Percentiles rank a stretch among this genome's conserved stretches.
Evolutionary conservation across 2,797 vertebrate species (phyloP).

Genomic region (Fratercula arctica): DNA sequence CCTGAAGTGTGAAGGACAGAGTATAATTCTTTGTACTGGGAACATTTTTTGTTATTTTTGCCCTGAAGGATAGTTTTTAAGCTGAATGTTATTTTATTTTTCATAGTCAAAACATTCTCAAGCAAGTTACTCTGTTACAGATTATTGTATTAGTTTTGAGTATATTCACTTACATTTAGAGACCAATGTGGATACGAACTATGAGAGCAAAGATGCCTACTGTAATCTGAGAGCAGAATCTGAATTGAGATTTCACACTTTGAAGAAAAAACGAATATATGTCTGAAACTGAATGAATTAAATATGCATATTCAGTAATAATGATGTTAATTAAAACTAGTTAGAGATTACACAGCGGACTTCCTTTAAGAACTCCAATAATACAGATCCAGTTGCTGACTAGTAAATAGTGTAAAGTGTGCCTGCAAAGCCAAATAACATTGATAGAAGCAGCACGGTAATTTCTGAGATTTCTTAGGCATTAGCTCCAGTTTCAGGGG

Average conservation of each 20-base stretch:
- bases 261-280: rapidly evolving
- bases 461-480: not conserved
- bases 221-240: not conserved
- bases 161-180: not conserved
- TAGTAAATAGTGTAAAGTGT: too few species aligned
- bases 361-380: not conserved
- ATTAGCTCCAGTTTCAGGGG: not conserved
- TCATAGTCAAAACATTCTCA: not conserved
- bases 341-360: not conserved
- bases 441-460: not conserved
- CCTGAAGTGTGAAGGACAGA: not conserved
- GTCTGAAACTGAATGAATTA: not conserved
- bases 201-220: not conserved
- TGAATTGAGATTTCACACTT: not conserved
- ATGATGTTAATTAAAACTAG: not conserved
- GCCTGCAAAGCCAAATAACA: not conserved
- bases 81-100: not conserved
- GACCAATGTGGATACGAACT: not conserved
- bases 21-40: not conserved
- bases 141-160: not conserved
- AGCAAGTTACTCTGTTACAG: not conserved
- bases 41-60: not conserved
- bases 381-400: not conserved
- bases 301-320: not conserved
- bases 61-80: not conserved